A percentile compares a stretch with the other conserved stretches of the same genome.
Evolutionary conservation across 2,113 vertebrate species (phyloP).

Genomic region (Myotis yumanensis): DNA sequence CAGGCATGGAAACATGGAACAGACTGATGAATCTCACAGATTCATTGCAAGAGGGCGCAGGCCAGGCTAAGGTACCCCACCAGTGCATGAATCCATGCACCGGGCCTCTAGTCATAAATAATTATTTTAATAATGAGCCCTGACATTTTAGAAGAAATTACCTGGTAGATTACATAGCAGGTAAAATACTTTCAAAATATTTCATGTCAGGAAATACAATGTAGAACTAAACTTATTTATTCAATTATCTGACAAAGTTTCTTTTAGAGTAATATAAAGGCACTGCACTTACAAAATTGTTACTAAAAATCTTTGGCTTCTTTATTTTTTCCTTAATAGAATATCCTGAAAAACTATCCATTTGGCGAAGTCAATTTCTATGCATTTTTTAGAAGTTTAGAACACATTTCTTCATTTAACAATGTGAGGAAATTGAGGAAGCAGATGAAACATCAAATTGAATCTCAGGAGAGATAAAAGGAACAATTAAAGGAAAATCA

Average conservation of each 20-base stretch:
- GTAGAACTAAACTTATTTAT: neutral
- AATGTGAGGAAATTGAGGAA: neutral
- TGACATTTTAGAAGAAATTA: slow-evolving; percentile 2
- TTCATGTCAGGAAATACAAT: neutral
- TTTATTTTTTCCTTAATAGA: neutral
- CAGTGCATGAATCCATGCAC: too few species aligned
- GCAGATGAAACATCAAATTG: slow-evolving; percentile 33
- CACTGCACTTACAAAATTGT: neutral
- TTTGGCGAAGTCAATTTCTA: neutral
- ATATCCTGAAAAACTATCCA: neutral
- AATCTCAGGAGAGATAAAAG: slow-evolving; percentile 1
- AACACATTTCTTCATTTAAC: slow-evolving; percentile 24
- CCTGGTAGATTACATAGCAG: neutral
- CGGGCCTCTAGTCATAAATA: neutral
- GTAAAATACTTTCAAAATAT: neutral
- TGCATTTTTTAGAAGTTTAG: slow-evolving; percentile 38
- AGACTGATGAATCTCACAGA: too few species aligned
- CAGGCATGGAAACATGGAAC: too few species aligned
- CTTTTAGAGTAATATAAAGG: neutral
- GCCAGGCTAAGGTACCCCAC: too few species aligned
- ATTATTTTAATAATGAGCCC: neutral
- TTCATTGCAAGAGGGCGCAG: too few species aligned
- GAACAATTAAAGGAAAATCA: neutral
- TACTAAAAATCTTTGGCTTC: neutral
- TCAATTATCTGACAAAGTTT: neutral